Percentiles rank a stretch among this genome's conserved stretches.
These are phyloP conservation scores for Tenthredo livida DNA, from an alignment of 2,888 invertebrate species.

Conservation along the genomic window DNA sequence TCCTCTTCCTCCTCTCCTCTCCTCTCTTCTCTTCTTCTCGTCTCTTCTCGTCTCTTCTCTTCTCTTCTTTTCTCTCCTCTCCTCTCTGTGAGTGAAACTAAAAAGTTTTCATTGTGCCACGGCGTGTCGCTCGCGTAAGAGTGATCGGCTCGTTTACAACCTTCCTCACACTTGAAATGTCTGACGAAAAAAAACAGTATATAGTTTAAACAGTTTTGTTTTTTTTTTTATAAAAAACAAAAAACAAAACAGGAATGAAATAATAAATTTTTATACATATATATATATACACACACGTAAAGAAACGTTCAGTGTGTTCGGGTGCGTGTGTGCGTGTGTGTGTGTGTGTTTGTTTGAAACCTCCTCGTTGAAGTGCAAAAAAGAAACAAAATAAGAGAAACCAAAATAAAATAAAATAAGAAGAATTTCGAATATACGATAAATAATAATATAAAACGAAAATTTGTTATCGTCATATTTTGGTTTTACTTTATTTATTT, in stretches of 20 bases:
- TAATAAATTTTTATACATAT: not conserved
- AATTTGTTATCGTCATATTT: not conserved
- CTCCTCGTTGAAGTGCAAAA: not conserved
- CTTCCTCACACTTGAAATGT: not conserved
- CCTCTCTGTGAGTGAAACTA: not conserved
- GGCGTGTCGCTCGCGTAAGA: not conserved
- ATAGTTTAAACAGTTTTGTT: too few species aligned
- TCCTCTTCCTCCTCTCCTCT: not conserved
- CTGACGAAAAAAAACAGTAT: not conserved
- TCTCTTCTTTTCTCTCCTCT: not conserved
- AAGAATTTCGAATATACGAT: not conserved
- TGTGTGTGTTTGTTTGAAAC: not conserved
- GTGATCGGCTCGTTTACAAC: not conserved
- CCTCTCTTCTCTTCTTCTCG: not conserved
- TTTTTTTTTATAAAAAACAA: not conserved
- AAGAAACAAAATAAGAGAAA: not conserved
- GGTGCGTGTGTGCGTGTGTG: not conserved
- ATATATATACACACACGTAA: not conserved
- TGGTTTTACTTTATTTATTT: not conserved
- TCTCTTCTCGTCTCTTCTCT: not conserved
- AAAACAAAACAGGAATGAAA: not conserved
- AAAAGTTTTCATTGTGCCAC: constrained; percentile 21
- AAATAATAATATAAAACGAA: not conserved
- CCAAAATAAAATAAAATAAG: not conserved
- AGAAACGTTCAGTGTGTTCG: not conserved